These are phyloP conservation scores for Xylota sylvarum DNA, from an alignment of 2,888 invertebrate species.

Conservation along the genomic window DNA sequence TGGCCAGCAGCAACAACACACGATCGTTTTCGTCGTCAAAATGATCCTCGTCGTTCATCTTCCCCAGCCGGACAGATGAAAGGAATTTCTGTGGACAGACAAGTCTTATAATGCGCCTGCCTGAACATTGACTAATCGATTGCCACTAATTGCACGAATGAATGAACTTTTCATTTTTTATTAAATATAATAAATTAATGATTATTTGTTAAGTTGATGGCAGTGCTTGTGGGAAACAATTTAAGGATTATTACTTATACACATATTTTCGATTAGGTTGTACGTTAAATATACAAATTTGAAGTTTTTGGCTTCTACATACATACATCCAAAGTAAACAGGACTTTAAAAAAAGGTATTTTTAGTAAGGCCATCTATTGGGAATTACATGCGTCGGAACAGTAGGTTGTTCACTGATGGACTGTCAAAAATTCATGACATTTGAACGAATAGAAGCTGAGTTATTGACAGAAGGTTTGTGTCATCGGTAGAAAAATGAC, in stretches of 20 bases:
- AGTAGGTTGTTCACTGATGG: too few species aligned
- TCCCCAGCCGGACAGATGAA: constrained; percentile 67
- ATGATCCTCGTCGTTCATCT: constrained; percentile 53
- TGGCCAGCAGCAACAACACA: constrained; percentile 21
- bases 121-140: constrained; percentile 74
- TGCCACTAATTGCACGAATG: constrained; percentile 70
- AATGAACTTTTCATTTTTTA: constrained; percentile 75
- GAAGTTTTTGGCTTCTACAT: too few species aligned
- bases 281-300: too few species aligned
- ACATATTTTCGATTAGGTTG: too few species aligned
- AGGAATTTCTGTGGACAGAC: constrained; percentile 46
- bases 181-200: constrained; percentile 71
- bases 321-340: too few species aligned
- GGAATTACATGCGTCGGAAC: too few species aligned
- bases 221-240: constrained; percentile 38
- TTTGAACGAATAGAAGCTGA: too few species aligned
- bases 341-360: too few species aligned
- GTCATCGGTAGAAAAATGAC: too few species aligned
- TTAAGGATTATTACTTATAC: constrained; percentile 35
- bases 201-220: constrained; percentile 63
- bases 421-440: too few species aligned
- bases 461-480: too few species aligned
- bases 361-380: too few species aligned
- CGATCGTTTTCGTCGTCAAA: constrained; percentile 42
- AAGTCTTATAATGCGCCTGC: constrained; percentile 29